These are phyloP conservation scores for Scophthalmus maximus DNA, from an alignment of 2,113 vertebrate genomes.

Conservation along the genomic window DNA sequence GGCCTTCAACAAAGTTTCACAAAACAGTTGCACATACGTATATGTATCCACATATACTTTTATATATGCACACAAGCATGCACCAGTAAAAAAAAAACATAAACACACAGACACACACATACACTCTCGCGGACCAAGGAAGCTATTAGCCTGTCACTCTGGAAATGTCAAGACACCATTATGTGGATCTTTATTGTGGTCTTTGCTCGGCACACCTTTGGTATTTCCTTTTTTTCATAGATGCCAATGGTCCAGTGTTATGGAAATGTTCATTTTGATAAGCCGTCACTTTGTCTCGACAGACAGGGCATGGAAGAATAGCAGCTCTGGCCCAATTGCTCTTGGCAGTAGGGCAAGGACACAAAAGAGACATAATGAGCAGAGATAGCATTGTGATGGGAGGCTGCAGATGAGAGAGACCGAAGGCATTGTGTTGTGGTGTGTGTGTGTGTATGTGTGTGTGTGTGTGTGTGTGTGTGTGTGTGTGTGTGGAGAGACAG, in stretches of 20 bases:
- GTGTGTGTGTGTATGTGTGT: not conserved
- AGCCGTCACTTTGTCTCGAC: conserved; percentile 52
- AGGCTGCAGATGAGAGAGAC: conserved; percentile 52
- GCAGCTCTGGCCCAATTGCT: conserved; percentile 47
- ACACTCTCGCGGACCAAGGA: conserved; percentile 14
- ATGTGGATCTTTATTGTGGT: conserved; percentile 53
- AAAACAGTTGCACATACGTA: not conserved
- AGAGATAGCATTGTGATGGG: conserved; percentile 67
- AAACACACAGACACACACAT: conserved; percentile 2
- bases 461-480: conserved; percentile 10
- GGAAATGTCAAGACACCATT: conserved; percentile 72
- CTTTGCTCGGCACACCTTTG: conserved; percentile 67
- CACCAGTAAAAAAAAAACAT: not conserved
- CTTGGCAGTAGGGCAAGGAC: conserved; percentile 60
- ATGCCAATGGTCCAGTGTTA: conserved; percentile 64
- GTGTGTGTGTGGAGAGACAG: not conserved
- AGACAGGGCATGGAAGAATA: conserved; percentile 64
- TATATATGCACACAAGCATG: not conserved
- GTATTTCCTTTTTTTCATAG: conserved; percentile 46
- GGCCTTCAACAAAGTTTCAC: not conserved
- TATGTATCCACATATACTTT: not conserved
- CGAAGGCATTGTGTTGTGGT: conserved; percentile 25
- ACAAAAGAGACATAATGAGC: conserved; percentile 75
- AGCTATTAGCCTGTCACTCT: conserved; percentile 49
- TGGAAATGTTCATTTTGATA: conserved; percentile 76